phyloP scores from a whole-genome alignment of 1,140 invertebrate species.

The Zaprionus nigranus region DNA sequence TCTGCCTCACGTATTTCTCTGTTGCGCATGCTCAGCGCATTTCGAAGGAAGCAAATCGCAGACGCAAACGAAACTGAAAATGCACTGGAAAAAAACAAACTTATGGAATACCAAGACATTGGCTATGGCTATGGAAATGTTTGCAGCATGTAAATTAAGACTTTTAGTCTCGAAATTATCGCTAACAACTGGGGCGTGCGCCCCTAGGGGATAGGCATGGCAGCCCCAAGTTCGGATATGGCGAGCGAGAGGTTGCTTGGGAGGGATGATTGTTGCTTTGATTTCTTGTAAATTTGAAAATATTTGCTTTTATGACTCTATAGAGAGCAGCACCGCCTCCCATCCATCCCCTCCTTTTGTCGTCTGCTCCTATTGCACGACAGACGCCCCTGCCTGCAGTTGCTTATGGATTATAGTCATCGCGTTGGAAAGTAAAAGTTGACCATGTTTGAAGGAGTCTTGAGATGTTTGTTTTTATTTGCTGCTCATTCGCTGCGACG shows the following conservation, averaged over 20 bases:
- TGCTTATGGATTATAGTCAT: conserved; percentile 43
- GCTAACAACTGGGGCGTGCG: conserved; percentile 19
- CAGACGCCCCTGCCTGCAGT: conserved; percentile 17
- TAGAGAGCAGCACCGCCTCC: background rate
- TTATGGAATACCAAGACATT: conserved; percentile 23
- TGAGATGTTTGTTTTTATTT: conserved; percentile 3
- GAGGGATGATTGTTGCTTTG: conserved; percentile 7
- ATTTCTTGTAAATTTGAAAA: conserved; percentile 51
- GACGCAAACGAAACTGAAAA: conserved; percentile 50
- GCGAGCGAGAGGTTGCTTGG: background rate
- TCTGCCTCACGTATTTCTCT: background rate
- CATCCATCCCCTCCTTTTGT: too few relatives aligned
- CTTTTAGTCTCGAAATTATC: conserved; percentile 59
- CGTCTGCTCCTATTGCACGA: too few relatives aligned
- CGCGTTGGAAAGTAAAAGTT: conserved; percentile 48
- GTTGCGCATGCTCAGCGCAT: conserved; percentile 54
- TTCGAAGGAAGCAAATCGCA: conserved; percentile 56
- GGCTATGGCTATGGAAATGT: conserved; percentile 30
- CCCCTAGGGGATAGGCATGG: background rate
- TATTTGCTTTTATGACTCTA: conserved; percentile 35
- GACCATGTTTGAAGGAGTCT: conserved; percentile 24
- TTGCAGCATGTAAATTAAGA: conserved; percentile 61
- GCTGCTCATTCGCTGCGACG: background rate
- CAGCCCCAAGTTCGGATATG: background rate
- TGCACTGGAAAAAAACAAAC: conserved; percentile 27